Evolutionary conservation across 2,797 vertebrate genomes (phyloP).

Genomic region (Propithecus perrieri): DNA sequence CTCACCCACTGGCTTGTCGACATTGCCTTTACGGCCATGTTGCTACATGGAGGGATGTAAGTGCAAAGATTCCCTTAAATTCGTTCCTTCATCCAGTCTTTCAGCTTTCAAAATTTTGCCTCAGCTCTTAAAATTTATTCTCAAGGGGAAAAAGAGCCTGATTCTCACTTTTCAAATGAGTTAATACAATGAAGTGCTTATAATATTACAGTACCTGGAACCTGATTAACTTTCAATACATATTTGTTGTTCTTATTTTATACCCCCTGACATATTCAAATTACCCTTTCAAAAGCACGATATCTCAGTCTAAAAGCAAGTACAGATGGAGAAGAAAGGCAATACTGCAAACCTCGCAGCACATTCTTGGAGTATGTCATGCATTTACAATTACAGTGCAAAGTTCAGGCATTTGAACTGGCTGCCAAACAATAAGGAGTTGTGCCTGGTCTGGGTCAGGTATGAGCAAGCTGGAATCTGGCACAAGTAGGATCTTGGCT

Average conservation of each 20-base stretch:
- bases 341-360: not conserved
- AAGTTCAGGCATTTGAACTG: not conserved
- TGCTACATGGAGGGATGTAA: not conserved
- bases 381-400: not conserved
- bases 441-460: not conserved
- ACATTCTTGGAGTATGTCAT: not conserved
- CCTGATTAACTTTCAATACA: not conserved
- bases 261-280: not conserved
- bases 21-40: not conserved
- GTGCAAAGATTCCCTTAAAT: not conserved
- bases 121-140: conserved; percentile 21
- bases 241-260: conserved; percentile 15
- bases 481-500: not conserved
- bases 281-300: conserved; percentile 37
- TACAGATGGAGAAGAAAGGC: not conserved
- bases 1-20: conserved; percentile 38
- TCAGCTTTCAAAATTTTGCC: conserved; percentile 31
- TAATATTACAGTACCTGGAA: not conserved
- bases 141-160: not conserved
- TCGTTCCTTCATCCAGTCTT: not conserved
- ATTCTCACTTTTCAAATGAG: not conserved
- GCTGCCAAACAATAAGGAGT: not conserved
- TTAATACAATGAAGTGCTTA: conserved; percentile 24
- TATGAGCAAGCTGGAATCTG: not conserved
- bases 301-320: conserved; percentile 23